These are phyloP conservation scores for Acrobasis repandana DNA, from an alignment of 2,888 invertebrate genomes.

Conservation along the genomic window DNA sequence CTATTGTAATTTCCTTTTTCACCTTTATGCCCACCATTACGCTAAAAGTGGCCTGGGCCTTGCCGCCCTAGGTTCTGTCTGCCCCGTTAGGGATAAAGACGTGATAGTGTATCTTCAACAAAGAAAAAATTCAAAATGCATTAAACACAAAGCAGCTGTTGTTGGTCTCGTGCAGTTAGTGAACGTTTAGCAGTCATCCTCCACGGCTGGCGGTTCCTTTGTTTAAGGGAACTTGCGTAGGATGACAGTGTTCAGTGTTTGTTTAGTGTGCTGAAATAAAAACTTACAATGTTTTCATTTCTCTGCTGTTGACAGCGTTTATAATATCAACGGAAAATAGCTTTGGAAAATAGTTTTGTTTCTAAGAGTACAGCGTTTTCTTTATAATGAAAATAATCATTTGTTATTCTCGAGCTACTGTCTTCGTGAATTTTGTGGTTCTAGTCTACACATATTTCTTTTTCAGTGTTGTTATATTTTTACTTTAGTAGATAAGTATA, in stretches of 20 bases:
- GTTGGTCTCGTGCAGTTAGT: background rate
- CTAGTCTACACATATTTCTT: background rate
- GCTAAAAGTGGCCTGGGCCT: too few relatives aligned
- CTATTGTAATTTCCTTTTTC: too few relatives aligned
- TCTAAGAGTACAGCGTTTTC: too few relatives aligned
- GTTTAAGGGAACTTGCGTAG: background rate
- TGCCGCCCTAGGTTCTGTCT: too few relatives aligned
- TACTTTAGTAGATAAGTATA: too few relatives aligned
- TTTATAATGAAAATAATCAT: background rate
- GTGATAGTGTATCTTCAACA: too few relatives aligned
- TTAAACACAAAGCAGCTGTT: background rate
- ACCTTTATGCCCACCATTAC: too few relatives aligned
- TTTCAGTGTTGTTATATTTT: background rate
- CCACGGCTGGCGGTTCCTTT: background rate
- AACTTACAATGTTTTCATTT: background rate
- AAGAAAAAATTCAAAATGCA: too few relatives aligned
- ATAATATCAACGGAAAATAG: background rate
- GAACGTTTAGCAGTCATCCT: background rate
- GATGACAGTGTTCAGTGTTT: background rate
- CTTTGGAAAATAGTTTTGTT: background rate
- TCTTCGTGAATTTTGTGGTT: background rate
- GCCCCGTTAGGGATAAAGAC: too few relatives aligned
- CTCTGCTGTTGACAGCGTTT: background rate
- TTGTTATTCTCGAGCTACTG: background rate
- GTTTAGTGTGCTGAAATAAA: background rate